Base-by-base conservation (phyloP, 2,888 invertebrate species). In the Brachynemurus nebulosus region DNA sequence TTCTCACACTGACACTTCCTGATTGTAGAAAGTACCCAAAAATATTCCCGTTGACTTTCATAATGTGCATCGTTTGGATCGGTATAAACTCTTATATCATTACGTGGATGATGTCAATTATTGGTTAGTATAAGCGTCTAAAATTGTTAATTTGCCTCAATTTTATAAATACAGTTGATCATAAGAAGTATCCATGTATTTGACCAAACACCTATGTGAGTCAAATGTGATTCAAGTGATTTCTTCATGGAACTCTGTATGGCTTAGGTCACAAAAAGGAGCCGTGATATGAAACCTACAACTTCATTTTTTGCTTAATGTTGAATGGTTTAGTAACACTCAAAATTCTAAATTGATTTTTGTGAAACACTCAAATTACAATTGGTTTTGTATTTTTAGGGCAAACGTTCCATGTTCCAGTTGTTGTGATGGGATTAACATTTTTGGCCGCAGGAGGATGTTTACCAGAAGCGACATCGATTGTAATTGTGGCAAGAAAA, bases 371-470 rank as follows among this genome's bases (percentile, higher is more conserved):
- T n/a, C n/a, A n/a, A n/a, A n/a, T n/a, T n/a, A n/a, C n/a, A n/a
- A n/a, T 14, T 14, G 14, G 8, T 14, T 11, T 41, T 46, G 39
- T 52, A 9, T 44, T 55, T 62, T 40, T 55, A 81, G 80, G 80
- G 20, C 73, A 77, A 49, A 81, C 88, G 0, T 73, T 89, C 34
- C 69, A 72, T 4, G 83, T 93, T 40, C 84, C 90, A 0, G 89
- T 90, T 54, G 81, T 88, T 8, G 80, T 93, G 1, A 86, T 92
- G 81, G 93, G 92, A 2, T 77, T 93, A 56, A 91, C 91, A 1
- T 84, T 93, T 56, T 67, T 92, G 48, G 90, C 92, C 0, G 86
- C 86, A 14, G 93, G 92, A 3, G 89, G 90, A 2, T 88, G 88
- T 53, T 72, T 93, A 53, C 93, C 93, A 0, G 93, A 83, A 61